Base-by-base conservation (phyloP, 2,888 invertebrate species). In the Vandiemenella viatica region DNA sequence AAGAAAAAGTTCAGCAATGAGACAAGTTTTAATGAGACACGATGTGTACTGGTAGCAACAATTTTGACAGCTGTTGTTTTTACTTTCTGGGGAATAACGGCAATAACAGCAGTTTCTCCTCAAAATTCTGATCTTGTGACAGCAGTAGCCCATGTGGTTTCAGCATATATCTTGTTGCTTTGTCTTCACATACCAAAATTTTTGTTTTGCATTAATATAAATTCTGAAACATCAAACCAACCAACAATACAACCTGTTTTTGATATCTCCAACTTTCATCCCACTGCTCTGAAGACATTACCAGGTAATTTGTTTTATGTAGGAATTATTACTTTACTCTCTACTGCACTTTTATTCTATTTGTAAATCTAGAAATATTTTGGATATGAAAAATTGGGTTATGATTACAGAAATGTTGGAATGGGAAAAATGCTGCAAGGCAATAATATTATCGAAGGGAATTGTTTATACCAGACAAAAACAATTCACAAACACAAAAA, bases 181-280 rank as follows among this genome's bases (percentile, higher is more conserved):
- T 51, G 53, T 17, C 43, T 53, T 17, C 52, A 52, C 41, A 47
- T 52, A 37, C 53, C 51, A 15, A 53, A 53, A 46, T 26, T 51
- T 22, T 43, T 40, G 16, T 38, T 53, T 10, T 50, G 49, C 40
- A 40, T 44, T 5, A 20, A 48, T 20, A 37, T 51, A 7, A 44
- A 44, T 19, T 40, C 46, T 17, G 37, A 52, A 37, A 44, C 23
- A 13, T 42, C 43, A 26, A 26, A 16, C 37, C 45, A 46, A 20
- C 22, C 37, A n/a, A 37, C 43, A 21, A 17, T 51, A 19, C 50
- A 44, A 8, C 50, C 44, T n/a, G 40, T 50, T 37, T 53, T 48
- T 42, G 53, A 50, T 32, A 53, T 50, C 26, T 42, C 48, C 16
- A 50, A 53, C 40, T 53, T 53, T 23, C 50, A 47, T 32, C 42